A percentile compares a stretch with the other conserved stretches of the same genome.
phyloP scores from a whole-genome alignment of 1,140 invertebrate species.

The Archegozetes longisetosus region DNA sequence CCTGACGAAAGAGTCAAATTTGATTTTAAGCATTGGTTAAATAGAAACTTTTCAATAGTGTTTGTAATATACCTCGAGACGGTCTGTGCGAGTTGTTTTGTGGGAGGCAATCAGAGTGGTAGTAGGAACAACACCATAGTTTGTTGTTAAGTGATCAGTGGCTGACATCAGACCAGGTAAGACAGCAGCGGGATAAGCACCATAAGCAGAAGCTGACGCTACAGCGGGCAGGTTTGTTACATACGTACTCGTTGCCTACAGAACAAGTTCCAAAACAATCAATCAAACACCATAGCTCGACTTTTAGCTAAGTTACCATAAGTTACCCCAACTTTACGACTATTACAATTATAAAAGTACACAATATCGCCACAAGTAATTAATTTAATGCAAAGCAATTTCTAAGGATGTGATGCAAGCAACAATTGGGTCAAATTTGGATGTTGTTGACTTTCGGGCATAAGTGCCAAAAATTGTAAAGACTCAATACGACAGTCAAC shows the following conservation, averaged over 20 bases:
- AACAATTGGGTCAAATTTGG: too few species aligned
- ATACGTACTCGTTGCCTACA: constrained; percentile 63
- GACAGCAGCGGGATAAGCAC: constrained; percentile 5
- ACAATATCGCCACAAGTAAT: too few species aligned
- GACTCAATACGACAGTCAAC: neutral
- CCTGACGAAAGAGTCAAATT: constrained; percentile 39
- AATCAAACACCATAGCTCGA: too few species aligned
- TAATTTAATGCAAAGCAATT: too few species aligned
- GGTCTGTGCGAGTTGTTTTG: constrained; percentile 81
- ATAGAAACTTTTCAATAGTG: neutral
- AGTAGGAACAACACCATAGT: constrained; percentile 39
- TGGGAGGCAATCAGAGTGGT: constrained; percentile 60
- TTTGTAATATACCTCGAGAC: constrained; percentile 66
- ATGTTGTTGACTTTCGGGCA: neutral
- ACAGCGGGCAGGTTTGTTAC: constrained; percentile 55
- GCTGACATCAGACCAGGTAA: neutral
- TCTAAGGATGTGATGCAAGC: too few species aligned
- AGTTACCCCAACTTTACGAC: too few species aligned
- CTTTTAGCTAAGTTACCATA: too few species aligned
- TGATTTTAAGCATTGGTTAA: neutral
- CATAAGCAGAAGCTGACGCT: constrained; percentile 39
- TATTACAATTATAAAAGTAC: too few species aligned
- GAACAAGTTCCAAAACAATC: too few species aligned
- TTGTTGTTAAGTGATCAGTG: constrained; percentile 14
- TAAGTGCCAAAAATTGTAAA: neutral